phyloP scores from a whole-genome alignment of 92 coral and sea anemone genomes.

The Actinostola sp. region DNA sequence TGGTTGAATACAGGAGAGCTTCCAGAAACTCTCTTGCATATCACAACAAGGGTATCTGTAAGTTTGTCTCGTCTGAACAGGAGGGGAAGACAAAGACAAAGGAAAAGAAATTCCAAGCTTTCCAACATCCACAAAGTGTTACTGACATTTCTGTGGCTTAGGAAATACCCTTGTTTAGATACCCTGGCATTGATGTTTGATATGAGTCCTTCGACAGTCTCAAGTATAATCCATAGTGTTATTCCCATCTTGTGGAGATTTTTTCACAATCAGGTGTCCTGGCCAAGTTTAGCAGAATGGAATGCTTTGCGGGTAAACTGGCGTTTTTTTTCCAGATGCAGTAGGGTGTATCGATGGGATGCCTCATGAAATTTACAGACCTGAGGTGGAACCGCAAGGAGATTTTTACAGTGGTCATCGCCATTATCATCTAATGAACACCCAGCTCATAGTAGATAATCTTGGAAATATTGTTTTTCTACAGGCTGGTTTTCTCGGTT shows the following conservation, averaged over 20 bases:
- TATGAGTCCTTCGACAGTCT: conserved; percentile 36
- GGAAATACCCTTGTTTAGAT: conserved; percentile 45
- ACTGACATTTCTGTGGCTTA: conserved; percentile 29
- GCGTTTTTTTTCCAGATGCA: conserved; percentile 34
- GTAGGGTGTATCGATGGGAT: conserved; percentile 50
- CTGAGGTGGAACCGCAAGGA: conserved; percentile 43
- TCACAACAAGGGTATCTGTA: too few relatives aligned
- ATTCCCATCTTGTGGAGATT: conserved; percentile 50
- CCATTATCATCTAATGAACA: conserved; percentile 47
- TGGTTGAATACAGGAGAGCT: too few relatives aligned
- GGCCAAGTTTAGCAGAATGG: conserved; percentile 54
- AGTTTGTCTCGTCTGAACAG: too few relatives aligned
- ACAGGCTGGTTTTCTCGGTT: conserved; percentile 53
- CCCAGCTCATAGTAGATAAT: conserved; percentile 42
- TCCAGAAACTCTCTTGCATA: too few relatives aligned
- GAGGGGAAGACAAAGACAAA: too few relatives aligned
- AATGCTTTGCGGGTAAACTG: conserved; percentile 39
- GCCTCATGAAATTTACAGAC: conserved; percentile 52
- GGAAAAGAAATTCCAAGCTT: too few relatives aligned
- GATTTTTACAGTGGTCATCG: conserved; percentile 53
- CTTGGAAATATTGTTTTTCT: conserved; percentile 42
- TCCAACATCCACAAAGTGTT: too few relatives aligned
- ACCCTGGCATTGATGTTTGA: conserved; percentile 40
- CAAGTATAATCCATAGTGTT: conserved; percentile 31
- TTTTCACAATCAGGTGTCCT: conserved; percentile 35